phyloP scores from a whole-genome alignment of 2,113 vertebrate species.

The Scolopax mira region DNA sequence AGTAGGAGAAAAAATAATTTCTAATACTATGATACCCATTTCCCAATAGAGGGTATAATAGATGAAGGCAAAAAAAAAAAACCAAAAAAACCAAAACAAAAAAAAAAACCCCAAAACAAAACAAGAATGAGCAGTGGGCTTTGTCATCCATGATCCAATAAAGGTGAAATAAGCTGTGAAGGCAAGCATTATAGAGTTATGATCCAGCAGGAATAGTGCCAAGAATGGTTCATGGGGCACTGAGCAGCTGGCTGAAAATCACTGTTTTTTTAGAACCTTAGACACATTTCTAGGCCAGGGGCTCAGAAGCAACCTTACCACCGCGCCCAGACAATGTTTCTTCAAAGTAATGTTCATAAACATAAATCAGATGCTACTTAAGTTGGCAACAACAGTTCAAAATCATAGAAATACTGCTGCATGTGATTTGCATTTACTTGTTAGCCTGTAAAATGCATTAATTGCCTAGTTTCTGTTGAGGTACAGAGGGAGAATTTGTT shows the following conservation, averaged over 20 bases:
- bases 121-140: not conserved
- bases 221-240: constrained; percentile 20
- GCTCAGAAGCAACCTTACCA: not conserved
- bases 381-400: not conserved
- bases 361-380: not conserved
- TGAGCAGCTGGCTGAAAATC: constrained; percentile 21
- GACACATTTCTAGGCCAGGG: not conserved
- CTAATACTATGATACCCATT: not conserved
- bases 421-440: not conserved
- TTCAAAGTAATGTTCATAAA: not conserved
- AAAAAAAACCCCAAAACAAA: not conserved
- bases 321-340: not conserved
- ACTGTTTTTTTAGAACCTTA: not conserved
- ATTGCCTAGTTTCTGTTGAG: not conserved
- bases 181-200: not conserved
- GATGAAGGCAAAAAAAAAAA: not conserved
- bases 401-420: not conserved
- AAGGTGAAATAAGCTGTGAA: constrained; percentile 52
- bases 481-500: not conserved
- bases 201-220: constrained; percentile 26
- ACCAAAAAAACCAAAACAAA: too few species aligned
- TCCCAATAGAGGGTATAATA: not conserved
- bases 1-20: not conserved
- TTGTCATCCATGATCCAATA: constrained; percentile 26
- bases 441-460: not conserved